These are phyloP conservation scores for Eremophila alpestris DNA, from an alignment of 2,797 vertebrate species.

Conservation along the genomic window DNA sequence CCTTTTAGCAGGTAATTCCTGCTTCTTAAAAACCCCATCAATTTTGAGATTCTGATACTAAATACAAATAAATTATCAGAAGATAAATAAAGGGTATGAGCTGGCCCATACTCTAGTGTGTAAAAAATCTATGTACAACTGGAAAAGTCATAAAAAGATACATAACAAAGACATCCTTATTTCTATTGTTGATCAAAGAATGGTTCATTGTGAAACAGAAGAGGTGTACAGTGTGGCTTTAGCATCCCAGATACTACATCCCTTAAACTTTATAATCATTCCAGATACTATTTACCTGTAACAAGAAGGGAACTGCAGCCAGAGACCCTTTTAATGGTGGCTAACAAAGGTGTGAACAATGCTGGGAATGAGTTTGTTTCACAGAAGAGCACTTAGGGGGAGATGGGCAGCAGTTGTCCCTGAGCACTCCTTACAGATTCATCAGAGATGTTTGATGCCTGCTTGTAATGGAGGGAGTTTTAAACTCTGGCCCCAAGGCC, in stretches of 20 bases:
- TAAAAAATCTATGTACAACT: not conserved
- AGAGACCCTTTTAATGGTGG: not conserved
- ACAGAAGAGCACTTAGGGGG: not conserved
- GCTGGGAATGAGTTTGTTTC: not conserved
- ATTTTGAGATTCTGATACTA: not conserved
- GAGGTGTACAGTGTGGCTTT: not conserved
- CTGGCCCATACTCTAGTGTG: not conserved
- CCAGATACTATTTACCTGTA: not conserved
- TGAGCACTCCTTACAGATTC: not conserved
- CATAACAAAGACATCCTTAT: not conserved
- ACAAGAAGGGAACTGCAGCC: not conserved
- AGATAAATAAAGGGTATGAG: not conserved
- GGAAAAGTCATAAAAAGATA: not conserved
- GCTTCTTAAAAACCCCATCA: rapidly evolving
- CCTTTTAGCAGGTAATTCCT: not conserved
- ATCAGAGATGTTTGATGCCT: not conserved
- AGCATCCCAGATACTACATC: not conserved
- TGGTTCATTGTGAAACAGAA: not conserved
- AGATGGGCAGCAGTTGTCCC: not conserved
- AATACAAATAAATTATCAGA: not conserved
- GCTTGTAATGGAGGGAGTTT: not conserved
- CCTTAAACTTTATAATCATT: not conserved
- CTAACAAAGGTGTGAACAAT: not conserved
- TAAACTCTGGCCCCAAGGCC: not conserved
- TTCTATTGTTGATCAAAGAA: not conserved